Evolutionary conservation across 2,113 vertebrate species (phyloP), one percentile per base, ranked within the genome.

Genomic region (Poeciliopsis occidentalis): DNA sequence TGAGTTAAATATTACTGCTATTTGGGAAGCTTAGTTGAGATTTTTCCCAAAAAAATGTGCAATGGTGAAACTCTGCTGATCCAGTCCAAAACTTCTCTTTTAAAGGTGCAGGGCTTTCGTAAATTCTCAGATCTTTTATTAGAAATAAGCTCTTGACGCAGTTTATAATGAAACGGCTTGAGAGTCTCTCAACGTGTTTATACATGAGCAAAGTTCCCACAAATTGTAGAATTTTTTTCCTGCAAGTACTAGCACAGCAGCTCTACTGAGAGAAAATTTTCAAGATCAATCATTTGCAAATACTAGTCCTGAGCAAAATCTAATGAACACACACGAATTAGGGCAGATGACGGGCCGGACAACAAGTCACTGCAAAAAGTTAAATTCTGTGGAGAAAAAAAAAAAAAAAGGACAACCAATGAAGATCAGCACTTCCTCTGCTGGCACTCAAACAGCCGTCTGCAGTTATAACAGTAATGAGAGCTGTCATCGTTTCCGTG

Each of bases 41-140:
- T 41, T 41, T 41, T 13, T 41, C 12, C 15, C 15, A 37, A 15
- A 41, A 13, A 12, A 11, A 41, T 41, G 39, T 41, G 13, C 10
- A 41, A 15, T 41, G 39, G 39, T 12, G 15, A 41, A 41, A 15
- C 39, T 13, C 39, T 41, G 39, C 12, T 15, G 17, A 47, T 47
- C 13, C 44, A 47, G 44, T 47, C 13, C 44, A 47, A 17, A 17
- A 41, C 44, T 19, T 17, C 44, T 47, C 44, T 47, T 41, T 41
- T 15, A 68, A 44, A 80, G 29, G 13, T 60, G 27, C 10, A 24
- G 2, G 32, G 10, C 51, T 39, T 69, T 70, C 30, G 26, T 19
- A 41, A 51, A 51, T 64, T 69, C 37, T 82, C 60, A 72, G 65
- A 78, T 27, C 76, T 67, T 72, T 41, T 29, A 69, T 78, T 47